Percentiles rank a stretch among this genome's conserved stretches.
Evolutionary conservation across 35 echinoderm and acorn worm species (phyloP).

Genomic region (Heliocidaris tuberculata): DNA sequence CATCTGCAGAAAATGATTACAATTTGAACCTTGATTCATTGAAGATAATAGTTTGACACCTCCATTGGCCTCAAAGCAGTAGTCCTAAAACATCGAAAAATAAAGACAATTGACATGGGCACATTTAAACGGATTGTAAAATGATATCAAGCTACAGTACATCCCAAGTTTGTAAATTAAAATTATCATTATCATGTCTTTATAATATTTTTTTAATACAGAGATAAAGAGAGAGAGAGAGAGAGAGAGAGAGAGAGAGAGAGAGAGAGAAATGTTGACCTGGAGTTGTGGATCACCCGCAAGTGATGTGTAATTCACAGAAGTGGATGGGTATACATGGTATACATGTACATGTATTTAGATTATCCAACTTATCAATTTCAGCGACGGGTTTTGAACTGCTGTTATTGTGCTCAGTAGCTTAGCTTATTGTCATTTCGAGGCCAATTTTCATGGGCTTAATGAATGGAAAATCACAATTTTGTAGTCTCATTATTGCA

Average conservation of each 20-base stretch:
- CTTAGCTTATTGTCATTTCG: not conserved
- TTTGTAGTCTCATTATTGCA: not conserved
- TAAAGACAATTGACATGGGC: no score
- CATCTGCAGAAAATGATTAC: no score
- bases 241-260: no score
- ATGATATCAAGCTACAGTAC: not conserved
- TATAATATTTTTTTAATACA: no score
- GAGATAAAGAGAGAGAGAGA: no score
- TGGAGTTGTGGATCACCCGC: not conserved
- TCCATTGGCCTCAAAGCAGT: no score
- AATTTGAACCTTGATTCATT: no score
- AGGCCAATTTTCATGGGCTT: not conserved
- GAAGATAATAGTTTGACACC: no score
- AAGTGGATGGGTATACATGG: not conserved
- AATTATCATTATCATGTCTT: not conserved
- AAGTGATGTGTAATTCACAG: not conserved
- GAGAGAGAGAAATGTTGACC: not conserved
- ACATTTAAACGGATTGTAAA: not conserved
- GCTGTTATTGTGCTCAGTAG: not conserved
- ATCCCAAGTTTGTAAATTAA: not conserved
- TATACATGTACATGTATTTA: no score
- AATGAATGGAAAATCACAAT: conserved; percentile 18
- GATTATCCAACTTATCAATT: not conserved
- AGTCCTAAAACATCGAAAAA: no score
- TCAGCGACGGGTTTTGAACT: not conserved